Conservation (phyloP, 1,140 invertebrate genomes). For the Nomia melanderi region DNA sequence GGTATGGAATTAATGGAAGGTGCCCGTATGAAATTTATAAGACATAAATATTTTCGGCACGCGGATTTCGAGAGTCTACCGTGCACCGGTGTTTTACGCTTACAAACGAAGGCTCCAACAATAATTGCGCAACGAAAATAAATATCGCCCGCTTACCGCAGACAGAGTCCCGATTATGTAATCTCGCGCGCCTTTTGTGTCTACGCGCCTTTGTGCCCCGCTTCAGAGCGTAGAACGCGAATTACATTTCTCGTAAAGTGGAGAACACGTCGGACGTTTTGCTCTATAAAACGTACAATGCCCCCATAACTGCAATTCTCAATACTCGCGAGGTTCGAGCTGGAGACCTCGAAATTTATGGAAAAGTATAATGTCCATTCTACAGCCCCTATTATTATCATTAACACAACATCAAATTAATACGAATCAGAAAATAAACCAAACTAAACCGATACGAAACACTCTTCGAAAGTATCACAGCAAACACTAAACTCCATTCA, state of each 20-base stretch:
- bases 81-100: background rate
- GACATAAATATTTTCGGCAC: background rate
- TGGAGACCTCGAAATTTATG: too few relatives aligned
- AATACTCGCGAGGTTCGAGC: background rate
- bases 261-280: background rate
- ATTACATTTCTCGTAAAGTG: conserved; percentile 10
- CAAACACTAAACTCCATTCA: too few relatives aligned
- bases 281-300: background rate
- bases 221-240: background rate
- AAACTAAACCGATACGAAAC: too few relatives aligned
- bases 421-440: too few relatives aligned
- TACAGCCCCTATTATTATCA: too few relatives aligned
- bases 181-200: background rate
- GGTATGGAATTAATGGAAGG: background rate
- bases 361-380: too few relatives aligned
- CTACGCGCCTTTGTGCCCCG: conserved; percentile 11
- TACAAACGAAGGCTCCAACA: conserved; percentile 10
- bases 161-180: conserved; percentile 24
- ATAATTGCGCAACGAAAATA: conserved; percentile 39
- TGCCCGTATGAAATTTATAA: background rate
- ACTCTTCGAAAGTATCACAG: too few relatives aligned
- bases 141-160: conserved; percentile 7
- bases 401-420: too few relatives aligned
- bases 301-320: background rate
- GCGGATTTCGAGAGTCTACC: conserved; percentile 13